A percentile compares a stretch with the other conserved stretches of the same genome.
Conservation (phyloP, 2,888 invertebrate genomes). For the Tiphia femorata region DNA sequence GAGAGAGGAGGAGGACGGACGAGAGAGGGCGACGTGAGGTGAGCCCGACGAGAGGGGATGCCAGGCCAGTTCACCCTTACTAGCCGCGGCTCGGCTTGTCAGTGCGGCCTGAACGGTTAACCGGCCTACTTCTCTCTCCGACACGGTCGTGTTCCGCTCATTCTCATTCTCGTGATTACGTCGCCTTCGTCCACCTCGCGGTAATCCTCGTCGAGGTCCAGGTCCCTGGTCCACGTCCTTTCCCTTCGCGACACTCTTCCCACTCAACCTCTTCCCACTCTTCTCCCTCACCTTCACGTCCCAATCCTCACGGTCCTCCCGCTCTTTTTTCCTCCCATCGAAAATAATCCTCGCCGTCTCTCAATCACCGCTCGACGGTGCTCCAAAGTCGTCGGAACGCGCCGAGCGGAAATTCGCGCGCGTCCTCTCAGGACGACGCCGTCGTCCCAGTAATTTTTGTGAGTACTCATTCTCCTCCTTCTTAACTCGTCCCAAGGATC, state of each 20-base stretch:
- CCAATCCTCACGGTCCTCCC: no score
- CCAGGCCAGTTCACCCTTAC: constrained; percentile 57
- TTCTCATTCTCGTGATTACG: constrained; percentile 1
- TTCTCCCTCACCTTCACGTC: no score
- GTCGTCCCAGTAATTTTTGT: no score
- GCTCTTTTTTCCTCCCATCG: no score
- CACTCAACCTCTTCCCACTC: no score
- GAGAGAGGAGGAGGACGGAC: constrained; percentile 45
- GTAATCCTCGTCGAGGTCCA: neutral
- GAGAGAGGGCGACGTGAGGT: constrained; percentile 42
- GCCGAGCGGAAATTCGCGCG: no score
- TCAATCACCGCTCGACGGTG: no score
- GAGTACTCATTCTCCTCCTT: no score
- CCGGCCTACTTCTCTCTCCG: constrained; percentile 62
- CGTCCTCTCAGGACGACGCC: no score
- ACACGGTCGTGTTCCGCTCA: constrained; percentile 1
- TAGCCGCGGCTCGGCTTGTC: constrained; percentile 54
- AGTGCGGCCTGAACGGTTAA: constrained; percentile 68
- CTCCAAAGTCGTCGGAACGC: no score
- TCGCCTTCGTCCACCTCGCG: neutral
- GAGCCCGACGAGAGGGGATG: constrained; percentile 51
- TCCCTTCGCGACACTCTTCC: neutral
- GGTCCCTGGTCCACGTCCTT: neutral
- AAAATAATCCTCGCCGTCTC: no score
- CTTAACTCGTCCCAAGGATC: no score